Evolutionary conservation across 2,888 invertebrate genomes (phyloP).

Genomic region (Agrotis segetum): DNA sequence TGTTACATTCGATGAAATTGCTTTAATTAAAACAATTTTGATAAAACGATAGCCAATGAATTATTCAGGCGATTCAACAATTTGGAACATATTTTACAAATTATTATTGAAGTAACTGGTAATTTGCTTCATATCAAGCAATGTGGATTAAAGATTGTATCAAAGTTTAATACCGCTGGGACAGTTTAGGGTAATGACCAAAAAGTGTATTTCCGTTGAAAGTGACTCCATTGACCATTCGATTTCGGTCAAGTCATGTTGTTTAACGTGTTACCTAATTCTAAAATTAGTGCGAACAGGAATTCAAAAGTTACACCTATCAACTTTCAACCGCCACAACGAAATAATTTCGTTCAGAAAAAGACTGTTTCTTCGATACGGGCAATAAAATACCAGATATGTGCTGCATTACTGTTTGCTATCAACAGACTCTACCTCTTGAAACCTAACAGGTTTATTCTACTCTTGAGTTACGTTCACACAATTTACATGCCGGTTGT

Average conservation of each 20-base stretch:
- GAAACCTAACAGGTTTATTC: slow-evolving; percentile 58
- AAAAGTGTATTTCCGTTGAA: slow-evolving; percentile 3
- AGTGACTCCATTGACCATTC: slow-evolving; percentile 23
- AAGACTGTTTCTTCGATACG: slow-evolving; percentile 51
- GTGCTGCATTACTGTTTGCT: slow-evolving; percentile 66
- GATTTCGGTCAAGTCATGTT: slow-evolving; percentile 34
- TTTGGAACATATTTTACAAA: slow-evolving; percentile 50
- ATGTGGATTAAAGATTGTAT: slow-evolving; percentile 60
- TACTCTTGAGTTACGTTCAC: slow-evolving; percentile 60
- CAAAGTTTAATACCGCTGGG: slow-evolving; percentile 32
- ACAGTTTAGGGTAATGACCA: slow-evolving; percentile 25
- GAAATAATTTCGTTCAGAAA: slow-evolving; percentile 58
- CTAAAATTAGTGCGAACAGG: slow-evolving; percentile 61
- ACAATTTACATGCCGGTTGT: slow-evolving; percentile 49
- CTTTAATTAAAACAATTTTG: slow-evolving; percentile 51
- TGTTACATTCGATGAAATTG: slow-evolving; percentile 43
- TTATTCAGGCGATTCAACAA: slow-evolving; percentile 45
- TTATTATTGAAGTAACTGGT: slow-evolving; percentile 38
- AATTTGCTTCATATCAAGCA: slow-evolving; percentile 53
- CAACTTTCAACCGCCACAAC: slow-evolving; percentile 52
- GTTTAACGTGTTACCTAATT: slow-evolving; percentile 40
- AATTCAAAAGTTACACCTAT: slow-evolving; percentile 71
- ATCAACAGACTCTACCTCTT: slow-evolving; percentile 73
- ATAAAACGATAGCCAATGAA: slow-evolving; percentile 41
- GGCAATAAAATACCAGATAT: slow-evolving; percentile 67